A percentile compares a stretch with the other conserved stretches of the same genome.
Conservation (phyloP, 2,888 invertebrate species). For the Agrotis segetum region DNA sequence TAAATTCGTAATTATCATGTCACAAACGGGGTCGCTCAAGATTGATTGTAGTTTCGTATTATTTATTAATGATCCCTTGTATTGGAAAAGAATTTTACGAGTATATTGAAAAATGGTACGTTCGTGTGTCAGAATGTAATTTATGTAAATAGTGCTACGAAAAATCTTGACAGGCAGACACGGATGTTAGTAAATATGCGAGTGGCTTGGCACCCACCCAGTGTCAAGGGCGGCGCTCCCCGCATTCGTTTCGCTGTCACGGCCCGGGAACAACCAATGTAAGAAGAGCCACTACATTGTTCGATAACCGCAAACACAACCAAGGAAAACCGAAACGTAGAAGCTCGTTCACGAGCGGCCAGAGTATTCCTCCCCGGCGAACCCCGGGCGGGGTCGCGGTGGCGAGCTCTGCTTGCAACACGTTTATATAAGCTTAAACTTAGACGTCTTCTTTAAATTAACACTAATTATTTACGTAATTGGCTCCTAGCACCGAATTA, state of each 20-base stretch:
- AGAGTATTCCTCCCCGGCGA: constrained; percentile 60
- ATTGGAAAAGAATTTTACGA: constrained; percentile 39
- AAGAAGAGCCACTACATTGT: constrained; percentile 68
- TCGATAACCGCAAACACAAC: constrained; percentile 59
- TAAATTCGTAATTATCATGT: constrained; percentile 42
- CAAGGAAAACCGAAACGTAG: constrained; percentile 60
- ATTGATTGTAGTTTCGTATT: constrained; percentile 41
- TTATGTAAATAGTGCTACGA: constrained; percentile 34
- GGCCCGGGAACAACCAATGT: constrained; percentile 63
- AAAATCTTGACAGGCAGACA: constrained; percentile 47
- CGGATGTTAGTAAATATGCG: constrained; percentile 78
- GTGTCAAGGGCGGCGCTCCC: constrained; percentile 84
- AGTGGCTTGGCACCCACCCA: constrained; percentile 73
- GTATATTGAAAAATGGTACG: constrained; percentile 28
- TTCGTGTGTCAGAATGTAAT: constrained; percentile 39
- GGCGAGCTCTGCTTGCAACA: constrained; percentile 66
- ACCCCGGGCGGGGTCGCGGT: constrained; percentile 67
- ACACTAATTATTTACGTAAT: constrained; percentile 73
- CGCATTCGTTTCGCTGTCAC: constrained; percentile 64
- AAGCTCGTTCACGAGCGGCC: constrained; percentile 64
- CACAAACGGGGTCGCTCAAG: constrained; percentile 29
- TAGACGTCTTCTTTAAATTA: constrained; percentile 73
- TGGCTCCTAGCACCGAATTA: constrained; percentile 63
- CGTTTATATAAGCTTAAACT: constrained; percentile 71
- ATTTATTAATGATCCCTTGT: constrained; percentile 39